Evolutionary conservation across 2,888 invertebrate species (phyloP).

Genomic region (Epistrophe eligans): DNA sequence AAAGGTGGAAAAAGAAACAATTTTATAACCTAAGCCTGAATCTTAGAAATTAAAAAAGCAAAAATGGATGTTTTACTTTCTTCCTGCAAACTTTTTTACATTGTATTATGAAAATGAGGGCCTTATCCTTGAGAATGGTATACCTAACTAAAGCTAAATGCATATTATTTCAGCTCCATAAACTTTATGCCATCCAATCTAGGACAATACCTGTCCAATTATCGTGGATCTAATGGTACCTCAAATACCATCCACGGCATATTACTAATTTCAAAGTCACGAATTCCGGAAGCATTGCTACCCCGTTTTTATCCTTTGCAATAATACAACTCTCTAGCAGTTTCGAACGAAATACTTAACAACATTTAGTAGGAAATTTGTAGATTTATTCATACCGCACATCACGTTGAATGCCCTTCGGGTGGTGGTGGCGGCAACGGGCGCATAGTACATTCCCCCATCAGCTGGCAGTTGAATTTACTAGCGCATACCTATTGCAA

Average conservation of each 20-base stretch:
- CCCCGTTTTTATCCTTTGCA: conserved; percentile 48
- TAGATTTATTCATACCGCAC: conserved; percentile 74
- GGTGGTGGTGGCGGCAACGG: neutral
- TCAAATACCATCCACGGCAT: conserved; percentile 79
- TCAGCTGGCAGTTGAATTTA: conserved; percentile 53
- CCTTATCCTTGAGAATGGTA: neutral
- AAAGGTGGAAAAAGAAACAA: too few species aligned
- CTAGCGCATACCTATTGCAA: conserved; percentile 39
- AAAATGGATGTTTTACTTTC: neutral
- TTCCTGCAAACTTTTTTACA: neutral
- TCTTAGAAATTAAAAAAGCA: neutral
- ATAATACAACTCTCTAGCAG: conserved; percentile 4
- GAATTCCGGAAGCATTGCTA: conserved; percentile 72
- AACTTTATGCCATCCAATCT: conserved; percentile 31
- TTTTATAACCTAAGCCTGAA: too few species aligned
- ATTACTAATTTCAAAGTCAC: conserved; percentile 69
- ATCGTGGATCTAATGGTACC: conserved; percentile 81
- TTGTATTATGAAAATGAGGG: conserved; percentile 1
- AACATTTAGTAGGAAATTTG: conserved; percentile 68
- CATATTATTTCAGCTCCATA: conserved; percentile 16
- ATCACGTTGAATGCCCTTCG: conserved; percentile 61
- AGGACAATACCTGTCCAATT: conserved; percentile 79
- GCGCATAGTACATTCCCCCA: conserved; percentile 26
- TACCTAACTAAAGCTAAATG: neutral
- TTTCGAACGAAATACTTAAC: conserved; percentile 63